Base-by-base conservation (phyloP, 2,888 invertebrate genomes). In the Acleris sparsana region DNA sequence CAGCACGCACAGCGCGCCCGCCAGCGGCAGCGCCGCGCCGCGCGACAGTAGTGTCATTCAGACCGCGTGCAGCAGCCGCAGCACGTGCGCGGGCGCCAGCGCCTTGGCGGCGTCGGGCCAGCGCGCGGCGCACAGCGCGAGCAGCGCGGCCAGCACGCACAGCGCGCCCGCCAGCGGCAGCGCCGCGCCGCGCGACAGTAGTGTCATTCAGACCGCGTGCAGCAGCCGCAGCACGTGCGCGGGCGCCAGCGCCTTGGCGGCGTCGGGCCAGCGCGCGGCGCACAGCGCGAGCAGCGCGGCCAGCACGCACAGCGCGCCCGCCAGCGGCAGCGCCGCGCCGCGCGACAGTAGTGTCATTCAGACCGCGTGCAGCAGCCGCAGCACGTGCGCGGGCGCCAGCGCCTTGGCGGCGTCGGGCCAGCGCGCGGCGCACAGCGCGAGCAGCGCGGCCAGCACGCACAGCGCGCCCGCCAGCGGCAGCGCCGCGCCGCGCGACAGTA, bases 131-230 rank as follows among this genome's bases (percentile, higher is more conserved):
- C 53, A 51, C 70, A 80, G 77, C 59, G 98, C 98, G 51, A 98
- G 97, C 83, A 97, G 96, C n/a, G 97, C 97, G 88, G 97, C 97
- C 49, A 97, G 97, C 56, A 68, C 98, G 62, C 96, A 95, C 85
- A 98, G 98, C 48, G 98, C 97, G 75, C 85, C 55, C 80, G 73
- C 18, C 69, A 82, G 98, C 98, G 64, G 97, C 94, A 7, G 97
- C 96, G 57, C 97, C 97, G 92, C 98, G 98, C 29, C 97, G 97
- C 93, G 97, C 97, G n/a, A n/a, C n/a, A n/a, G n/a, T n/a, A n/a
- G n/a, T 5, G 25, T 98, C 51, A 98, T 25, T 60, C 43, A 65
- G 1, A 60, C 64, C 18, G 53, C 60, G 29, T 59, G 59, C 33
- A 65, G 43, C 18, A 65, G 60, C 1, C 55, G 39, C 20, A 65